Evolutionary conservation across 2,888 invertebrate genomes (phyloP), one percentile per base, ranked within the genome.

Genomic region (Agrotis exclamationis): DNA sequence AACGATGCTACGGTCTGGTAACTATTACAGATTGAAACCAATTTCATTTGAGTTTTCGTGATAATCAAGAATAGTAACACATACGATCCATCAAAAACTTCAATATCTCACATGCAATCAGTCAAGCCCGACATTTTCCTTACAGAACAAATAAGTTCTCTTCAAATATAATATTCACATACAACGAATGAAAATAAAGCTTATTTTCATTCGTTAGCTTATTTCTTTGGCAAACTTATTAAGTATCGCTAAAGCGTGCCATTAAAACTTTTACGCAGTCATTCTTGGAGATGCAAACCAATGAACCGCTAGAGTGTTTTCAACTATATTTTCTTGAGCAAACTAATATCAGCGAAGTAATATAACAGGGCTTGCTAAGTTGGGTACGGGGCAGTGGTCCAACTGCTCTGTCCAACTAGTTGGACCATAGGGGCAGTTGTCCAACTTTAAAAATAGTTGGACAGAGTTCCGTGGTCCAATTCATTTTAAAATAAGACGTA

Each of bases 241-340:
- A 70, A 80, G 45, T 44, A 64, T 45, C 64, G 44, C 28, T 70
- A 66, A 58, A 75, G 54, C 39, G 20, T 13, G 59, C 50, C 57
- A 71, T 80, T 80, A 63, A 72, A 79, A 80, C 64, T 71, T 75
- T 53, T 16, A 54, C 47, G 50, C 33, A 65, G 47, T 71, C 45
- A 66, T 63, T 69, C 47, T 58, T 20, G 45, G 16, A 63, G 45
- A 56, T 80, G 53, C 60, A 70, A 77, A 81, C 66, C 67, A 77
- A 65, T 65, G 58, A 73, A 62, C 28, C 39, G 47, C 48, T 62
- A 1, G 45, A 79, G 28, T 74, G 18, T 67, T 79, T 57, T 44
- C 57, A 67, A 64, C 57, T 67, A 66, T 20, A 57, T 69, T 69
- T 60, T 67, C 58, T 66, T 79, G 56, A 18, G 45, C n/a, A 70